Evolutionary conservation across 2,888 invertebrate species (phyloP), one percentile per base, ranked within the genome.

Genomic region (Hyppa rectilinea): DNA sequence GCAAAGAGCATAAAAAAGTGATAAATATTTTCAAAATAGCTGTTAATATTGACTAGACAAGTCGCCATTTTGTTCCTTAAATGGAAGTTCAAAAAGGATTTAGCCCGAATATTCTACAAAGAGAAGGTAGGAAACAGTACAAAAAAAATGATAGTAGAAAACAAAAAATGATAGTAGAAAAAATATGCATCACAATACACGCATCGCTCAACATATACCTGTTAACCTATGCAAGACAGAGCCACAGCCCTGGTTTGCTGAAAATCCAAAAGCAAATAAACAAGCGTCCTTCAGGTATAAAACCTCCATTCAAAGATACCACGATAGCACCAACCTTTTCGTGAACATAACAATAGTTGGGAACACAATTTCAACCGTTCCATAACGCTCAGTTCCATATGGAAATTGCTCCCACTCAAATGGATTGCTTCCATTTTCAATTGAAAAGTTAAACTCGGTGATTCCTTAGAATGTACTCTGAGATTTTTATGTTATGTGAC

Each of bases 321-420:
- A 63, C 69, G 66, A 73, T 56, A 40, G 2, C 52, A 52, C 9
- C 23, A 43, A 58, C 78, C 82, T 80, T 81, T 78, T 81, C 58
- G 56, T 70, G 59, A 53, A 65, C 63, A 75, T 75, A 59, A 84
- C 82, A 84, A 84, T 71, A 77, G 75, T 78, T 55, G 14, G 52
- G 71, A 74, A 75, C 71, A 83, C 80, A 77, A 80, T 80, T 80
- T 64, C 62, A 72, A 40, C 45, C 36, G 65, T 65, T 71, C 63
- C 60, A 75, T 80, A 73, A 43, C 65, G 45, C 74, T 38, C 47
- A 69, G 66, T 55, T 69, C 83, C 79, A 79, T 80, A 82, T 81
- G 82, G 83, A 82, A 81, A 86, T 85, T 79, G 81, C 75, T 72
- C 58, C 69, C 69, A 61, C 84, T 85, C 73, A 82, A 85, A 85